Base-by-base conservation (phyloP, 2,113 vertebrate genomes). In the Athene noctua region DNA sequence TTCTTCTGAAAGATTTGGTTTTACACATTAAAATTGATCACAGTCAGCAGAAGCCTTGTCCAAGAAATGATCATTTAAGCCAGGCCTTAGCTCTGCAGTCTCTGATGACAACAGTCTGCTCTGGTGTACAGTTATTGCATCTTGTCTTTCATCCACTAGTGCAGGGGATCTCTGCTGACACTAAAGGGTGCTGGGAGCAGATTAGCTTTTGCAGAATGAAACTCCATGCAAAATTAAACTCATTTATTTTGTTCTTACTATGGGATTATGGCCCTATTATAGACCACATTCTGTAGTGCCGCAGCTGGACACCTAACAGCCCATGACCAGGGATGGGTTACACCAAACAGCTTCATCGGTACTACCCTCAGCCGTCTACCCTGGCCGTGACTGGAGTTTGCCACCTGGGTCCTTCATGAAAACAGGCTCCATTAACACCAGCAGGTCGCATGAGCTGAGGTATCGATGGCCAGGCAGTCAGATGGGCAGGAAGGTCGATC, bases 211-310 rank as follows among this genome's bases (percentile, higher is more conserved):
- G 36, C 40, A 86, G 51, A 92, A 62, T 2, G 30, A 66, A 83
- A 27, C 26, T 18, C 26, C 2, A 0, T 21, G 36, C 25, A 86
- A 73, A 47, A 47, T 19, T 19, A 21, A 47, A 73, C 6, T 36
- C 6, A 7, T 38, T 58, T 18, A 23, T 62, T 93, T 77, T 46
- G 6, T 42, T 54, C 44, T 25, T 83, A 15, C 27, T 42, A 40
- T 66, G 19, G 27, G 18, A 57, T 61, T 34, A 32, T 5, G 38
- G 9, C 42, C 18, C 58, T 42, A 18, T 44, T 63, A 25, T 1
- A 40, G 46, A 25, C 17, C 4, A 2, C 0, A 0, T 2, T 27
- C 63, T 13, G 13, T 5, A 2, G 8, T n/a, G 57, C 20, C 7
- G 1, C 36, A 30, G 30, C 55, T 58, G 58, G 34, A 68, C 29